These are phyloP conservation scores for Berghia stephanieae DNA, from an alignment of 1,140 invertebrate genomes.

Conservation along the genomic window DNA sequence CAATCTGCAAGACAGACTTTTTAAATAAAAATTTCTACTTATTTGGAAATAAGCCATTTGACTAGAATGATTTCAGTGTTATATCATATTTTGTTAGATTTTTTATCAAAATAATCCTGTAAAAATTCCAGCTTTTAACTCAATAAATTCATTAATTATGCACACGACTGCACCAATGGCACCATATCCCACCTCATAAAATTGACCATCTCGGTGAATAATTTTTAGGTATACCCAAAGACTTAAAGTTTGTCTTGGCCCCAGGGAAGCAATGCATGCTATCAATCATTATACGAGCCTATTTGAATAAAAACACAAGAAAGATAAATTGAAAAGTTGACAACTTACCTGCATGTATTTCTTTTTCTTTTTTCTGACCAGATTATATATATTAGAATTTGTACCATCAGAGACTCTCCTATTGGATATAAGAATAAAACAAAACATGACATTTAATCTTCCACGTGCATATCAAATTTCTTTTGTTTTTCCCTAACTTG, in stretches of 20 bases:
- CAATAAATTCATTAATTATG: too few species aligned
- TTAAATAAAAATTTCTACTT: not conserved
- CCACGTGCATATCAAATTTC: too few species aligned
- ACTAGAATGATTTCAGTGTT: too few species aligned
- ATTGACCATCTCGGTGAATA: not conserved
- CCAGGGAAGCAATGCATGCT: not conserved
- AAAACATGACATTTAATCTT: too few species aligned
- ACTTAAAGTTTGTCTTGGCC: not conserved
- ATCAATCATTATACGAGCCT: not conserved
- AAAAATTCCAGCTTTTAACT: too few species aligned
- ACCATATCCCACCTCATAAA: not conserved
- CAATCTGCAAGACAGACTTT: not conserved
- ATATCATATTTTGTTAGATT: too few species aligned
- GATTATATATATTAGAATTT: conserved; percentile 38
- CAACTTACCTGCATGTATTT: conserved; percentile 52
- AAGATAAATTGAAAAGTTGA: not conserved
- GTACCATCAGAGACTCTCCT: conserved; percentile 20
- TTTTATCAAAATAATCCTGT: too few species aligned
- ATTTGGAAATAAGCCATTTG: not conserved
- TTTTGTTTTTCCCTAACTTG: too few species aligned
- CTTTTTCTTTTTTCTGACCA: conserved; percentile 58
- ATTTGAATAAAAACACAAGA: not conserved
- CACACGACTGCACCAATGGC: not conserved
- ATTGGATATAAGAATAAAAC: too few species aligned
- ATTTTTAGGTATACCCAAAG: too few species aligned